These are phyloP conservation scores for Polyommatus icarus DNA, from an alignment of 2,888 invertebrate species.

Conservation along the genomic window DNA sequence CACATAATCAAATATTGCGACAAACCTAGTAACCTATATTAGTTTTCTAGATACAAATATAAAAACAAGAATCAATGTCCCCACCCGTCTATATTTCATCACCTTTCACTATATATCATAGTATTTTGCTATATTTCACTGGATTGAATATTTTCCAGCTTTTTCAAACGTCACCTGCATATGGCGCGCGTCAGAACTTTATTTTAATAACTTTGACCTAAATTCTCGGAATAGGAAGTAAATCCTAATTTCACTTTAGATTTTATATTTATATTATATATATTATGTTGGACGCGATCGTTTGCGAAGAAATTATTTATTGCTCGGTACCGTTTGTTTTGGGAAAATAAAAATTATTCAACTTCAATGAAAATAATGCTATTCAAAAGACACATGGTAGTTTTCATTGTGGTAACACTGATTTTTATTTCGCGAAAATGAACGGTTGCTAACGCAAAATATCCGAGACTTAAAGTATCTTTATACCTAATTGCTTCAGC, in stretches of 20 bases:
- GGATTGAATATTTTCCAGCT: constrained; percentile 2
- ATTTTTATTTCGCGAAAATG: no score
- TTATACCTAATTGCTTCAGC: no score
- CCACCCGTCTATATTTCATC: neutral
- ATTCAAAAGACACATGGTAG: no score
- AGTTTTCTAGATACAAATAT: neutral
- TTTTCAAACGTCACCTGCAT: constrained; percentile 4
- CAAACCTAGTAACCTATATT: no score
- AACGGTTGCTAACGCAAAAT: no score
- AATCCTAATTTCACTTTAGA: constrained; percentile 8
- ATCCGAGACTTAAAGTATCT: no score
- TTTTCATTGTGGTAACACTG: no score
- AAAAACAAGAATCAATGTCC: neutral
- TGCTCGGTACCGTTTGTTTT: no score
- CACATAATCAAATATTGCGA: no score
- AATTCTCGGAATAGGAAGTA: constrained; percentile 1
- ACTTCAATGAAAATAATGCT: no score
- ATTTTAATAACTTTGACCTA: constrained; percentile 19
- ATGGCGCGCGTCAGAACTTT: constrained; percentile 14
- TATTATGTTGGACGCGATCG: no score
- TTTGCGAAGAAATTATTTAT: neutral
- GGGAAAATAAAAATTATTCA: no score
- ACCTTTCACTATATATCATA: neutral
- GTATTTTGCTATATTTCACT: neutral
- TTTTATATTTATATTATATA: neutral